A percentile compares a stretch with the other conserved stretches of the same genome.
Evolutionary conservation across 2,113 vertebrate genomes (phyloP).

Genomic region (Trogon surrucura): DNA sequence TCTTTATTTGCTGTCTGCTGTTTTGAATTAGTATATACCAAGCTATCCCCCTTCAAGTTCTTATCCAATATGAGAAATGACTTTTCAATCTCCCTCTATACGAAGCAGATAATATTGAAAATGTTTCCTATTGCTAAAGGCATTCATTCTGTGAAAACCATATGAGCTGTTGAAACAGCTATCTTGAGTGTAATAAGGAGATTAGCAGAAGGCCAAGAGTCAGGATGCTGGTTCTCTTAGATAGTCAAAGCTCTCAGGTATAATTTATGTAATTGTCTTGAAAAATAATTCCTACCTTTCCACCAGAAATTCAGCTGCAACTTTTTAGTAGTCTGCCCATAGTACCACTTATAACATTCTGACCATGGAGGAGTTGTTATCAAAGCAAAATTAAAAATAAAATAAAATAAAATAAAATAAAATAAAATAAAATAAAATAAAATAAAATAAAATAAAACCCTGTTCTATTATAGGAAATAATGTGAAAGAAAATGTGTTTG

Average conservation of each 20-base stretch:
- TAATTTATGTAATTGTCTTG: background rate
- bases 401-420: background rate
- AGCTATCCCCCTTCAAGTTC: background rate
- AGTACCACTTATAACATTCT: background rate
- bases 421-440: too few relatives aligned
- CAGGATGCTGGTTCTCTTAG: background rate
- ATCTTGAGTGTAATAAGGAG: background rate
- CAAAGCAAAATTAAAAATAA: background rate
- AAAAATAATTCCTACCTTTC: background rate
- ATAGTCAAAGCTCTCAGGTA: slow-evolving; percentile 28
- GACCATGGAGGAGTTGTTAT: background rate
- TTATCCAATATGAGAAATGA: background rate
- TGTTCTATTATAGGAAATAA: background rate
- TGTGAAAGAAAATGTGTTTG: background rate
- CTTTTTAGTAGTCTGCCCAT: background rate
- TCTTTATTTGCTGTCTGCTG: background rate
- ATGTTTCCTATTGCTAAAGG: background rate
- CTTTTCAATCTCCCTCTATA: background rate
- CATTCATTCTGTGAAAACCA: background rate
- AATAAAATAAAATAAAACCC: too few relatives aligned
- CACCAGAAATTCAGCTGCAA: slow-evolving; percentile 7
- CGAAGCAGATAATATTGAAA: background rate
- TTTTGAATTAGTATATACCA: background rate
- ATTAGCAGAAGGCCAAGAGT: slow-evolving; percentile 29
- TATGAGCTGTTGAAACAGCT: slow-evolving; percentile 7